Evolutionary conservation across 2,888 invertebrate species (phyloP).

Genomic region (Phyllotreta cruciferae): DNA sequence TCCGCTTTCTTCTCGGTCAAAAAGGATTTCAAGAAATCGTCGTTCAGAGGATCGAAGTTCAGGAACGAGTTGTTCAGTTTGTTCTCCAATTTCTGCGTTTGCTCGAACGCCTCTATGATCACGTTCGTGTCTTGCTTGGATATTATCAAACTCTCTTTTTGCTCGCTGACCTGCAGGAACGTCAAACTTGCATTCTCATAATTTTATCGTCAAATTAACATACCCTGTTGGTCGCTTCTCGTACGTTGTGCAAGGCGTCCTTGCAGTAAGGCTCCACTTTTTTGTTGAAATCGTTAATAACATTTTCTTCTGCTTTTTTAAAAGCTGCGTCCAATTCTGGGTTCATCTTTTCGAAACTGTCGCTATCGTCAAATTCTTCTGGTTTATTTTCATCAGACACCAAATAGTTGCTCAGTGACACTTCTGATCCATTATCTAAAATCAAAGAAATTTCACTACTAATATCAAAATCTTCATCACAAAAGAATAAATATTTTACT

Average conservation of each 20-base stretch:
- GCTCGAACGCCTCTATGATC: constrained; percentile 62
- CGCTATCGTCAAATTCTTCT: constrained; percentile 18
- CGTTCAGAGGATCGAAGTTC: constrained; percentile 44
- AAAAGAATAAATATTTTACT: background rate
- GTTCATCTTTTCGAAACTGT: constrained; percentile 39
- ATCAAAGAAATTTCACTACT: no score
- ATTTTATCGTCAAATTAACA: background rate
- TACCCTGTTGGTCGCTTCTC: constrained; percentile 40
- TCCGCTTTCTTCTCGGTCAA: constrained; percentile 39
- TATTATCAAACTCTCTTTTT: constrained; percentile 62
- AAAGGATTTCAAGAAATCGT: constrained; percentile 53
- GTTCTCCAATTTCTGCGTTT: constrained; percentile 64
- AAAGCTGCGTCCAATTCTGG: constrained; percentile 45
- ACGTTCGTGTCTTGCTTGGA: constrained; percentile 62
- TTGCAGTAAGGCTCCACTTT: constrained; percentile 50
- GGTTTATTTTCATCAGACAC: constrained; percentile 23
- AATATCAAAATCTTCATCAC: no score
- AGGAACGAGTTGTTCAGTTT: constrained; percentile 55
- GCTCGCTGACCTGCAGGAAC: constrained; percentile 59
- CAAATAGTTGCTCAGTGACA: constrained; percentile 23
- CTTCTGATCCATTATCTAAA: constrained; percentile 28
- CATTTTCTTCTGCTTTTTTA: constrained; percentile 46
- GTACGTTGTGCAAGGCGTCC: constrained; percentile 49
- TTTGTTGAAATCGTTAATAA: constrained; percentile 47
- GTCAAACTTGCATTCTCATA: background rate